Percentiles rank a stretch among this genome's conserved stretches.
Evolutionary conservation across 2,113 vertebrate species (phyloP).

Genomic region (Gymnarchus niloticus): DNA sequence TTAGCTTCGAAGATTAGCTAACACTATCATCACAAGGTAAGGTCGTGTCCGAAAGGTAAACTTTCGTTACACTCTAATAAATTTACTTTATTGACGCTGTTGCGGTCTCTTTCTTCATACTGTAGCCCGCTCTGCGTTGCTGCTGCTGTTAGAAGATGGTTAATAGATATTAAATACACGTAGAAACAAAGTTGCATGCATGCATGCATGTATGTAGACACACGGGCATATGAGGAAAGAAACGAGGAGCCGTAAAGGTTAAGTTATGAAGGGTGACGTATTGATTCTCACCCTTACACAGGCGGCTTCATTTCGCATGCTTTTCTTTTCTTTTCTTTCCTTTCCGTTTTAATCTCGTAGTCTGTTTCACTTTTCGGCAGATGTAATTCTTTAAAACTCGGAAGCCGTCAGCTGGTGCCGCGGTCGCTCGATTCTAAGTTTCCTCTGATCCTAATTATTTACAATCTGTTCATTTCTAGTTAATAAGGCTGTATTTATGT

Average conservation of each 20-base stretch:
- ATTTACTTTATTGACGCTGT: background rate
- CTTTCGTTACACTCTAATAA: background rate
- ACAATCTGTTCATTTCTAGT: background rate
- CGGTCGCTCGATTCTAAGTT: background rate
- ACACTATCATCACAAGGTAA: constrained; percentile 27
- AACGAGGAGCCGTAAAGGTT: background rate
- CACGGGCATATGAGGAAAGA: background rate
- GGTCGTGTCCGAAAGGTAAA: background rate
- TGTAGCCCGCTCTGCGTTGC: background rate
- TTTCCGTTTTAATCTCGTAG: background rate
- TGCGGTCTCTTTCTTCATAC: background rate
- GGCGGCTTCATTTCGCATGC: background rate
- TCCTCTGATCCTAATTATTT: background rate
- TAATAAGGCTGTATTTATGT: background rate
- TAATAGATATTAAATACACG: background rate
- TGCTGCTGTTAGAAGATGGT: background rate
- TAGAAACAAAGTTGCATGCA: background rate
- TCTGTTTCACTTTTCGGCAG: background rate
- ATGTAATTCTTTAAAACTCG: background rate
- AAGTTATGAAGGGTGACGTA: background rate
- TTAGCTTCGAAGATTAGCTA: constrained; percentile 18
- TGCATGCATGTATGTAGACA: background rate
- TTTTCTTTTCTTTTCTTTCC: background rate
- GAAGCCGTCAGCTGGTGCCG: background rate
- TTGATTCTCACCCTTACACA: background rate